These are phyloP conservation scores for Gorsachius magnificus DNA, from an alignment of 2,797 vertebrate species.

Conservation along the genomic window DNA sequence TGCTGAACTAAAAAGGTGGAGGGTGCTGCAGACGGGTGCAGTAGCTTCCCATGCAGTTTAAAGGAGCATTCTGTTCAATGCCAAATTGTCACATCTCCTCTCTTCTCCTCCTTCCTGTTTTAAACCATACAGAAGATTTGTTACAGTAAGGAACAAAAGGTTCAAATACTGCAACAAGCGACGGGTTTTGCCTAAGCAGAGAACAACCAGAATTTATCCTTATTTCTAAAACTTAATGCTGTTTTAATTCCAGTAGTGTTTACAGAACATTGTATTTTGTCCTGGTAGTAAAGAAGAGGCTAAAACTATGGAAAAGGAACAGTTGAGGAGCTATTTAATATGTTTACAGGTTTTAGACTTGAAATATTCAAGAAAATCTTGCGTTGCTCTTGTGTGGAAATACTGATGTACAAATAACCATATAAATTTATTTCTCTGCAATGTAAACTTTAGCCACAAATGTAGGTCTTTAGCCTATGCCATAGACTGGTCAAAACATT, in stretches of 20 bases:
- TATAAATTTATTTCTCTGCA: neutral
- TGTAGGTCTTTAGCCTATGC: neutral
- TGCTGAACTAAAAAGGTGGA: neutral
- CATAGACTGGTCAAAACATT: neutral
- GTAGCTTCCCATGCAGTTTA: neutral
- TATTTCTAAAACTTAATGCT: neutral
- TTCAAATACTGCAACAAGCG: neutral
- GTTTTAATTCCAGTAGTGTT: neutral
- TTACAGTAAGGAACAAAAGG: neutral
- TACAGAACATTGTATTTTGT: neutral
- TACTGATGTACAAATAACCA: neutral
- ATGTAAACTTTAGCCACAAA: neutral
- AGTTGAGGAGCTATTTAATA: neutral
- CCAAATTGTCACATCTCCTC: neutral
- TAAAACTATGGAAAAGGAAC: neutral
- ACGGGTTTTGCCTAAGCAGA: neutral
- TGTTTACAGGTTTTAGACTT: neutral
- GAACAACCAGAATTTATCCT: neutral
- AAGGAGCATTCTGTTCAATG: neutral
- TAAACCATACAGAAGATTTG: neutral
- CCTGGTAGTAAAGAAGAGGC: neutral
- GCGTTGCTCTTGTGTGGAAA: neutral
- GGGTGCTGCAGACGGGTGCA: neutral
- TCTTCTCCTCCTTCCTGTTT: neutral
- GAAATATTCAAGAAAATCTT: neutral